These are phyloP conservation scores for Volucella inanis DNA, from an alignment of 2,888 invertebrate species.

Conservation along the genomic window DNA sequence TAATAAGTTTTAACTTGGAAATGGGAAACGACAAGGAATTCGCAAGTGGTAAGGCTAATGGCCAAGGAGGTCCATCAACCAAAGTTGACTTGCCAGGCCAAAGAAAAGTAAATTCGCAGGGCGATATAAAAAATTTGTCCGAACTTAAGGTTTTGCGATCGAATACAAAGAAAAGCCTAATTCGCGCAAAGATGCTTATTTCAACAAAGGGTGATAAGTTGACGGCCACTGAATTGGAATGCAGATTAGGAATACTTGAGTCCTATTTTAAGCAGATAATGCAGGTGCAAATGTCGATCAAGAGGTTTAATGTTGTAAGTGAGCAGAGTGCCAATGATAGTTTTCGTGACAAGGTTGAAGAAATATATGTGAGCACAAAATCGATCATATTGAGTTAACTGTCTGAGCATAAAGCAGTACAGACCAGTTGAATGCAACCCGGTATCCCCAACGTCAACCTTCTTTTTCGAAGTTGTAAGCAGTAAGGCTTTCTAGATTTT, in stretches of 20 bases:
- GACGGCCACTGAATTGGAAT: too few relatives aligned
- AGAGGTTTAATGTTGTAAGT: background rate
- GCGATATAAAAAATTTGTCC: background rate
- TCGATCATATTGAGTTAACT: background rate
- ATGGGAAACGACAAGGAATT: constrained; percentile 1
- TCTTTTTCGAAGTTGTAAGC: background rate
- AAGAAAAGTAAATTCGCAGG: background rate
- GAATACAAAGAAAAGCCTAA: background rate
- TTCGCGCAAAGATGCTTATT: too few relatives aligned
- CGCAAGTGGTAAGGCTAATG: too few relatives aligned
- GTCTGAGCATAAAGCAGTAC: background rate
- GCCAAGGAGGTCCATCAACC: too few relatives aligned
- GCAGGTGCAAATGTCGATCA: background rate
- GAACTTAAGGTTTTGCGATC: background rate
- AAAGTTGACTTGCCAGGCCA: background rate
- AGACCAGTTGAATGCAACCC: constrained; percentile 6
- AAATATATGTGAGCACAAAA: background rate
- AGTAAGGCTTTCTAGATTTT: constrained; percentile 2
- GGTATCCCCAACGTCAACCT: background rate
- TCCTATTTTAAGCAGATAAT: too few relatives aligned
- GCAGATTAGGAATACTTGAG: too few relatives aligned
- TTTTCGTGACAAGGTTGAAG: background rate
- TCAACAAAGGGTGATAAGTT: background rate
- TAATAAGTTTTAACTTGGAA: background rate
- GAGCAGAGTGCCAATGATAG: background rate